phyloP scores from a whole-genome alignment of 2,113 vertebrate genomes.

The Channa argus region DNA sequence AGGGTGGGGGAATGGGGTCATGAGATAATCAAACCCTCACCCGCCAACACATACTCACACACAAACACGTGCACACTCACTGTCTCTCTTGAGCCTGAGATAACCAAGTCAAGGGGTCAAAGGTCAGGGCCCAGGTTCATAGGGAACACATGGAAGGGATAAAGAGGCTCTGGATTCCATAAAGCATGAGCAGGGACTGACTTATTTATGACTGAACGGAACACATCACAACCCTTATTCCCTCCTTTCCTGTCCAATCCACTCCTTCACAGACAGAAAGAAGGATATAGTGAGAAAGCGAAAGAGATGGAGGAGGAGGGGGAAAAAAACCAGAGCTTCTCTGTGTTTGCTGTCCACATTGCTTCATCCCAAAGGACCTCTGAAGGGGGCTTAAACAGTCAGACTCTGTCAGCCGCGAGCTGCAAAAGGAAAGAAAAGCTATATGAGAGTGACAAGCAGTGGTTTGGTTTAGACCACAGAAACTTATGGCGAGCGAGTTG shows the following conservation, averaged over 20 bases:
- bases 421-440: constrained; percentile 38
- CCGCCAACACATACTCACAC: constrained; percentile 26
- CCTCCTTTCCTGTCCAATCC: constrained; percentile 31
- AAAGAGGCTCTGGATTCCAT: constrained; percentile 82
- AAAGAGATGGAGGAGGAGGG: neutral
- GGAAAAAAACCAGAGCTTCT: neutral
- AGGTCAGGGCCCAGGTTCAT: constrained; percentile 76
- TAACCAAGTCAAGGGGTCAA: constrained; percentile 77
- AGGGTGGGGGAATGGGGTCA: constrained; percentile 43
- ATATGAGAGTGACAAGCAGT: constrained; percentile 51
- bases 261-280: constrained; percentile 22
- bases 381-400: constrained; percentile 42
- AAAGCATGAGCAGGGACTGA: constrained; percentile 71
- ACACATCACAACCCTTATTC: constrained; percentile 66
- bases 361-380: constrained; percentile 44
- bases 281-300: constrained; percentile 4
- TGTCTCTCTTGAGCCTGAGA: constrained; percentile 67
- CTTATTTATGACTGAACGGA: constrained; percentile 79
- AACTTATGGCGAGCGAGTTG: constrained; percentile 55
- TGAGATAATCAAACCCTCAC: constrained; percentile 68
- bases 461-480: constrained; percentile 59
- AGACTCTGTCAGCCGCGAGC: constrained; percentile 47
- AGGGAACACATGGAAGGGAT: constrained; percentile 84
- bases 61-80: constrained; percentile 35
- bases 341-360: constrained; percentile 33